Evolutionary conservation across 1,140 invertebrate species (phyloP).

Genomic region (Trichonephila clavata): DNA sequence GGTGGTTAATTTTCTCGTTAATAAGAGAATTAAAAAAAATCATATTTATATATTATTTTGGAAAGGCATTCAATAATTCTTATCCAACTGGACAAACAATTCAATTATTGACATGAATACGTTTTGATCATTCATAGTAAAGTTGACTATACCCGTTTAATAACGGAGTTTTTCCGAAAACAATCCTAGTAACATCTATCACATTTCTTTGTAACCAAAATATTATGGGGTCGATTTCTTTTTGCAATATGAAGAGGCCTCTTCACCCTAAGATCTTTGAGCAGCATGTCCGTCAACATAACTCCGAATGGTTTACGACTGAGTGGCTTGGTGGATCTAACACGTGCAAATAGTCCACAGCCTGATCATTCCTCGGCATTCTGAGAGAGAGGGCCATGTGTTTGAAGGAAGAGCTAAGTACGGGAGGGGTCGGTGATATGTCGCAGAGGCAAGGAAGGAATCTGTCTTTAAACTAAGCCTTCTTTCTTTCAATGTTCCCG

Average conservation of each 20-base stretch:
- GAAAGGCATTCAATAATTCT: no score
- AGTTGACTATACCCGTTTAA: background rate
- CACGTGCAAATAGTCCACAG: conserved; percentile 44
- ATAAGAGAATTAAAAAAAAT: no score
- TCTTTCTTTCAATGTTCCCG: conserved; percentile 42
- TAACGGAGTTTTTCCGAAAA: background rate
- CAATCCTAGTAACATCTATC: background rate
- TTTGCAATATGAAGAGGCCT: conserved; percentile 20
- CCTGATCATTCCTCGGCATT: background rate
- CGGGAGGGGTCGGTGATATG: background rate
- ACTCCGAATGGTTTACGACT: conserved; percentile 48
- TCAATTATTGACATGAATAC: no score
- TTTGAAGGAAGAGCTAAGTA: background rate
- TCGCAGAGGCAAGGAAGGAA: conserved; percentile 36
- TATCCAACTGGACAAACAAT: no score
- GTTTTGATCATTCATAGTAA: background rate
- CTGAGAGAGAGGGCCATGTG: conserved; percentile 57
- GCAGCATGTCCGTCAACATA: conserved; percentile 46
- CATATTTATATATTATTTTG: no score
- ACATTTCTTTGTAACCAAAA: background rate
- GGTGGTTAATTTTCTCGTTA: no score
- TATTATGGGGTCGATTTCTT: conserved; percentile 53
- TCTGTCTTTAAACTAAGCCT: conserved; percentile 54
- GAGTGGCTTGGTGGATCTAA: conserved; percentile 41
- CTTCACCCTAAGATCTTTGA: conserved; percentile 7